Evolutionary conservation across 2,888 invertebrate species (phyloP), one percentile per base, ranked within the genome.

Genomic region (Apotomis turbidana): DNA sequence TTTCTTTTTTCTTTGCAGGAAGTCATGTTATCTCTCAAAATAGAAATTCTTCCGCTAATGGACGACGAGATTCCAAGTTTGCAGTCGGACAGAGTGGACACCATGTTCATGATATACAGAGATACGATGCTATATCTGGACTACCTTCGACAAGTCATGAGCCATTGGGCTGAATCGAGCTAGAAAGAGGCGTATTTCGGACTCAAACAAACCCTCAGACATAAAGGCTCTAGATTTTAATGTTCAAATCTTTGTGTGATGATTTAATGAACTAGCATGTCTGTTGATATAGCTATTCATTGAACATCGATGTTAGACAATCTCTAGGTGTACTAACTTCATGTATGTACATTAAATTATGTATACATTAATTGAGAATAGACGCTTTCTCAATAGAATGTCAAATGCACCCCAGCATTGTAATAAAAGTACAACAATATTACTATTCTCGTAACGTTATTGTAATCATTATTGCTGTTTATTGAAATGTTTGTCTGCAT

Each of bases 51-150:
- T 57, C 55, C 66, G n/a, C 36, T 66, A 12, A 27, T 8, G 55
- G 57, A 66, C 46, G 27, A 36, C 46, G 46, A 66, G n/a, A 66
- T 57, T 9, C 66, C 66, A 36, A 36, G n/a, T 15, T 27, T 66
- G 12, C 15, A 15, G 36, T 10, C 36, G 4, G 55, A 57, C 46
- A 66, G 66, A 66, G 44, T 51, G 9, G 62, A 63, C 54, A 60
- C 52, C 15, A 60, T 74, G 66, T 49, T 70, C 61, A 55, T 71
- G n/a, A 61, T 74, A 54, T 71, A 69, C 59, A 49, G 74, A 46
- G 74, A 74, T 41, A 62, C 71, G 9, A 52, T 74, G 60, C 60
- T 68, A n/a, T 68, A 66, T 38, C 60, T 74, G 9, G 63, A 74
- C 44, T 69, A 71, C 46, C 51, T 74, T 4, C 59, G 59, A 9